Conservation (phyloP, 2,888 invertebrate species). For the Yponomeuta sedellus region DNA sequence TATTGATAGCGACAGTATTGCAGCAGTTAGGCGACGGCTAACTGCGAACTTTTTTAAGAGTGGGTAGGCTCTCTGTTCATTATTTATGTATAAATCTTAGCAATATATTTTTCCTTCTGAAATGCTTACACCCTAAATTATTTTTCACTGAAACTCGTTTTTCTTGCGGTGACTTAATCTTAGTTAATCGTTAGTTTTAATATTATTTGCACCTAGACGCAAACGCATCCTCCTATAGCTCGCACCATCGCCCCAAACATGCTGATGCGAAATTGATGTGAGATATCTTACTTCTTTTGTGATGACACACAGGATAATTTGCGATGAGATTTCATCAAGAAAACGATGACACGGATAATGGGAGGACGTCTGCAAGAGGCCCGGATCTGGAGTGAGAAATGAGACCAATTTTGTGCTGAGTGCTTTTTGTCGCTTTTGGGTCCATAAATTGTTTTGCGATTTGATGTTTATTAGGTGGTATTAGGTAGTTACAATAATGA, state of each 20-base stretch:
- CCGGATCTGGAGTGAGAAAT: neutral
- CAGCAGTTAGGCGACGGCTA: too few relatives aligned
- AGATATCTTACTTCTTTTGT: conserved; percentile 15
- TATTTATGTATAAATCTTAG: too few relatives aligned
- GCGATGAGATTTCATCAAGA: conserved; percentile 8
- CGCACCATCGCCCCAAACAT: conserved; percentile 4
- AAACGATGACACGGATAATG: conserved; percentile 10
- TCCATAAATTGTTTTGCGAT: neutral
- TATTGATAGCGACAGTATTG: too few relatives aligned
- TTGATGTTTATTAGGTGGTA: neutral
- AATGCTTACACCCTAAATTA: too few relatives aligned
- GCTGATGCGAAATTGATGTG: conserved; percentile 15
- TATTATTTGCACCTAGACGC: too few relatives aligned
- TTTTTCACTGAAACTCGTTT: too few relatives aligned
- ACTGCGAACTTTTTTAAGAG: too few relatives aligned
- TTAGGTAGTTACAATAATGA: neutral
- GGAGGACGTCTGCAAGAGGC: neutral
- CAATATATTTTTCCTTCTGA: too few relatives aligned
- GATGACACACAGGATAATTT: conserved; percentile 13
- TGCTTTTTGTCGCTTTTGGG: neutral
- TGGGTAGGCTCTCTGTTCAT: too few relatives aligned
- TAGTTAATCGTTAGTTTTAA: too few relatives aligned
- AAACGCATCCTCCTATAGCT: neutral
- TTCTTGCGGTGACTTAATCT: too few relatives aligned
- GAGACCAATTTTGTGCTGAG: neutral